Conservation (phyloP, 1,140 invertebrate species). For the Atta cephalotes region DNA sequence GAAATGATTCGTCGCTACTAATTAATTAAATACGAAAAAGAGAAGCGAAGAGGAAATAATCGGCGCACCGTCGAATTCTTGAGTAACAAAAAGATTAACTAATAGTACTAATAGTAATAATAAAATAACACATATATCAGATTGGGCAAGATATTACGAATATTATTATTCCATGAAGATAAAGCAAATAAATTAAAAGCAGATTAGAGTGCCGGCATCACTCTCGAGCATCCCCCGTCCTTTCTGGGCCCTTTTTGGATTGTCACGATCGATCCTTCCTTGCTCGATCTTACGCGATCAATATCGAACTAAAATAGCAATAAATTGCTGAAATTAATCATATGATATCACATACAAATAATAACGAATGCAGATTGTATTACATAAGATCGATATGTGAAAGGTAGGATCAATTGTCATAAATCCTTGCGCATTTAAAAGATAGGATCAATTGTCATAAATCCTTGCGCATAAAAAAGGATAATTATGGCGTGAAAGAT, state of each 20-base stretch:
- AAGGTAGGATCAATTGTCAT: conserved; percentile 34
- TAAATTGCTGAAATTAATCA: conserved; percentile 46
- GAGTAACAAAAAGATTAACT: conserved; percentile 50
- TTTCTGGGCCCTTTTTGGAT: neutral
- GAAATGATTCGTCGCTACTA: conserved; percentile 39
- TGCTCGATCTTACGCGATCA: neutral
- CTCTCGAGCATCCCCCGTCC: conserved; percentile 48
- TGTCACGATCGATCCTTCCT: conserved; percentile 40
- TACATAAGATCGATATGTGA: neutral
- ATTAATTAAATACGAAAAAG: conserved; percentile 31
- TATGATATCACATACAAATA: conserved; percentile 14
- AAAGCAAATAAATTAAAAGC: conserved; percentile 45
- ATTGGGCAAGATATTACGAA: conserved; percentile 37
- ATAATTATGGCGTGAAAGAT: conserved; percentile 54
- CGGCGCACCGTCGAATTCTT: conserved; percentile 48
- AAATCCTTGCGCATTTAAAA: conserved; percentile 39
- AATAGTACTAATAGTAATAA: conserved; percentile 62
- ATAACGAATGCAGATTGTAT: neutral
- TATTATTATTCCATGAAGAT: conserved; percentile 31
- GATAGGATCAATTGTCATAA: conserved; percentile 32
- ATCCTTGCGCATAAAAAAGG: conserved; percentile 29
- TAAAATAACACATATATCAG: conserved; percentile 55
- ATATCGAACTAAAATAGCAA: conserved; percentile 50
- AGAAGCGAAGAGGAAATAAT: conserved; percentile 40
- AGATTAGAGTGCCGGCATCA: conserved; percentile 44